phyloP scores from a whole-genome alignment of 2,888 invertebrate genomes.

The Eupelmus urozonus region DNA sequence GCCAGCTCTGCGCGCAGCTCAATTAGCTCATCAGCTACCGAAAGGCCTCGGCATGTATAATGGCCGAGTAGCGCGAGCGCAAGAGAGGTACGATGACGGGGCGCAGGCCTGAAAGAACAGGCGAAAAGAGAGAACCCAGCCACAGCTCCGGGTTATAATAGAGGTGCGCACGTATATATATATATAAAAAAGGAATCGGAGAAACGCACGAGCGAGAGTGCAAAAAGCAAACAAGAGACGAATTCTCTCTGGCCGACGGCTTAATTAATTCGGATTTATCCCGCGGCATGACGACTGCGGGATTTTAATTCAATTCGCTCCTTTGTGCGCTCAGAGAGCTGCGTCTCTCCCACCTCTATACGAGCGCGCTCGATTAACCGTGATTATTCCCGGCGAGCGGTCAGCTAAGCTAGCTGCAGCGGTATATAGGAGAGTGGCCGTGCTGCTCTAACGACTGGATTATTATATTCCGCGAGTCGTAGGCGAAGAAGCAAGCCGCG shows the following conservation, averaged over 20 bases:
- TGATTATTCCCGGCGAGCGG: too few relatives aligned
- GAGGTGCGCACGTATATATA: too few relatives aligned
- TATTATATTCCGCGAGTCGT: too few relatives aligned
- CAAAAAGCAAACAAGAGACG: neutral
- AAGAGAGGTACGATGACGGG: neutral
- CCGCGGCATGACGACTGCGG: conserved; percentile 72
- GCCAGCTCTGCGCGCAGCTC: conserved; percentile 68
- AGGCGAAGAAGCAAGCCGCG: too few relatives aligned
- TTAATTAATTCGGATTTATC: conserved; percentile 77
- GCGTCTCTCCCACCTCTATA: neutral
- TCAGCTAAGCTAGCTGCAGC: too few relatives aligned
- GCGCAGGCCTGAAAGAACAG: too few relatives aligned
- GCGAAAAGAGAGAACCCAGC: neutral
- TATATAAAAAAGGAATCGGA: neutral
- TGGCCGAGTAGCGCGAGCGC: neutral
- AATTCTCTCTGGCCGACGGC: conserved; percentile 64
- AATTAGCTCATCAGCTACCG: conserved; percentile 76
- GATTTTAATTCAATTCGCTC: conserved; percentile 69
- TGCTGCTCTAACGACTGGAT: too few relatives aligned
- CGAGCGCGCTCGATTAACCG: conserved; percentile 41
- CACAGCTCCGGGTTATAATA: neutral
- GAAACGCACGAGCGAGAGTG: neutral
- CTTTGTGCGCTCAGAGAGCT: conserved; percentile 60
- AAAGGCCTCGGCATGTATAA: conserved; percentile 64
- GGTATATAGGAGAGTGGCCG: too few relatives aligned